Base-by-base conservation (phyloP, 1,140 invertebrate genomes). In the Oncopodura yosiiana region DNA sequence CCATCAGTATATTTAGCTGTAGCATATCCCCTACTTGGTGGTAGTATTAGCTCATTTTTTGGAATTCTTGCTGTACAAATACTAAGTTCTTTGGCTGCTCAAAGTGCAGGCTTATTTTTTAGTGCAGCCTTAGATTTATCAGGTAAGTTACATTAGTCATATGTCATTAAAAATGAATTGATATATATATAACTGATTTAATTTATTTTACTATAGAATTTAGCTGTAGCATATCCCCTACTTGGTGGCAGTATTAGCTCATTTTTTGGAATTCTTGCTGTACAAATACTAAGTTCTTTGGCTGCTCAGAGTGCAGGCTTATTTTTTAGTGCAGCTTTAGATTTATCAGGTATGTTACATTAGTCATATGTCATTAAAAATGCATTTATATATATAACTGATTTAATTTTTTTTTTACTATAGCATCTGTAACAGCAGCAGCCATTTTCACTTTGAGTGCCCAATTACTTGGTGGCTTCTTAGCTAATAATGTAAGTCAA, bases 31-130 rank as follows among this genome's bases (percentile, higher is more conserved):
- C 81, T 89, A 79, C 71, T 87, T 65, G 84, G 68, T 52, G 74
- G 75, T 41, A 71, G 78, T 56, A 80, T 76, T 64, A 69, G 78
- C 2, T 70, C 75, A 21, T 77, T 83, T 42, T 87, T 86, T 69
- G 74, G 84, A 53, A 76, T 79, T 30, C 78, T 86, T 57, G 74
- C 86, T 64, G 76, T 86, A 65, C 71, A 88, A 32, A 75, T 88
- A 43, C 74, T 88, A 56, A 84, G 84, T 65, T 83, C 84, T 18
- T 73, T 87, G 24, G 83, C 86, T 38, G 84, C 85, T 4, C 70
- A 90, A 77, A 87, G 84, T 69, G 83, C 87, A 21, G 86, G 87
- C 30, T 79, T 89, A 58, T 87, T 89, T 66, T 81, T 89, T 54
- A 86, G 86, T 19, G 86, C 85, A 14, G 79, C 80, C 37, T 86